Base-by-base conservation (phyloP, 2,888 invertebrate species). In the Mycalesis mineus region DNA sequence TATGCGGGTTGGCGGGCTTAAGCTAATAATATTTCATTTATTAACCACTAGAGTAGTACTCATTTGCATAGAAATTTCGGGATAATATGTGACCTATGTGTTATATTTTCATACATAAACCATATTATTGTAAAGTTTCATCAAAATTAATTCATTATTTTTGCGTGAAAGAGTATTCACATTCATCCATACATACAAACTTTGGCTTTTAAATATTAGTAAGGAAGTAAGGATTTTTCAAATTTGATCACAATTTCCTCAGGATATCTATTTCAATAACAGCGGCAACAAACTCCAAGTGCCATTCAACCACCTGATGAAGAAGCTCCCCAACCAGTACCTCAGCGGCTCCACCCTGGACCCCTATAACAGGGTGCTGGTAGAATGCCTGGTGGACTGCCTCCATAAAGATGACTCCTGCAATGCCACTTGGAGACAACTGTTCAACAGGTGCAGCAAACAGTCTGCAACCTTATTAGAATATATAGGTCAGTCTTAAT, bases 401-500 rank as follows among this genome's bases (percentile, higher is more conserved):
- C 81, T 95, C 40, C 77, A 77, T 22, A 82, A 84, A 51, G 94
- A 95, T 65, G 90, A 91, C 61, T 91, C 91, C 0, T 92, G 93
- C 68, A 93, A 93, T 67, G 90, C 90, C 47, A 89, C 91, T 0
- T 95, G 95, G 95, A 90, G 91, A 68, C 93, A 93, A 67, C 77
- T 93, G 50, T 94, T 95, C 79, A 81, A 91, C 31, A 93, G 93
- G 71, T 91, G 94, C 70, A 87, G 93, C 17, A 88, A 91, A 58
- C 92, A 93, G 69, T 94, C 94, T 15, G 92, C 93, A 39, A 85
- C 93, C 17, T 78, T 95, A 48, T 84, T 95, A 36, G 89, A 88
- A 61, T 91, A 88, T 77, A 89, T 91, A 67, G 86, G 91, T 91
- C 74, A 81, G 81, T 77, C n/a, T 22, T 22, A 4, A 4, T 22